Evolutionary conservation across 2,113 vertebrate species (phyloP).

Genomic region (Campylomormyrus tamandua): DNA sequence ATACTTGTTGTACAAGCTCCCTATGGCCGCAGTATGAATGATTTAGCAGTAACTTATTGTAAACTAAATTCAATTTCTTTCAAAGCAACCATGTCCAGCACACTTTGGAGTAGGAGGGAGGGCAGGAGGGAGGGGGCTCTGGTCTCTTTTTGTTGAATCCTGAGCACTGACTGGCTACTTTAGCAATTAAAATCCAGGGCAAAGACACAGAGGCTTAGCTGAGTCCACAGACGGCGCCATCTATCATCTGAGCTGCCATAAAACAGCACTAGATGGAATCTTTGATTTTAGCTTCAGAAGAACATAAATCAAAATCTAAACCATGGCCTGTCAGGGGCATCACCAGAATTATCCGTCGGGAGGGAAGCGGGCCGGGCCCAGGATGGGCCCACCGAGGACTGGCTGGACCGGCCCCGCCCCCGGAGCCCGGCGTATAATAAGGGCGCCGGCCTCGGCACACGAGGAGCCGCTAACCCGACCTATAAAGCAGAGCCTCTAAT

Average conservation of each 20-base stretch:
- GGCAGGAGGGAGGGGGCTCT: conserved; percentile 44
- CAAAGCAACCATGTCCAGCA: conserved; percentile 73
- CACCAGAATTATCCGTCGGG: conserved; percentile 99
- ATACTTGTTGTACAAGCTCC: conserved; percentile 68
- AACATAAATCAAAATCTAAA: conserved; percentile 99
- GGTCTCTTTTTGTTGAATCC: conserved; percentile 74
- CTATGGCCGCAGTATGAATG: conserved; percentile 71
- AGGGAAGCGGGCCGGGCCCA: conserved; percentile 71
- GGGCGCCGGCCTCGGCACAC: neutral
- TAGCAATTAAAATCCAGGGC: conserved; percentile 99
- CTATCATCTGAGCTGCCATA: conserved; percentile 99
- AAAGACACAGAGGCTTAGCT: conserved; percentile 99
- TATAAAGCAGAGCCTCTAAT: conserved; percentile 67
- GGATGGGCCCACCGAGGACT: conserved; percentile 55
- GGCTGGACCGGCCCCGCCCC: conserved; percentile 63
- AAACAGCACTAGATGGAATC: conserved; percentile 99
- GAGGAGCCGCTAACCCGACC: conserved; percentile 71
- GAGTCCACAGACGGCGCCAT: conserved; percentile 97
- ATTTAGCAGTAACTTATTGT: conserved; percentile 81
- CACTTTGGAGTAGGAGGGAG: conserved; percentile 46
- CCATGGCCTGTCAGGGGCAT: conserved; percentile 94
- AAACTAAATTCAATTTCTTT: conserved; percentile 71
- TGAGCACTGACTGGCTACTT: conserved; percentile 99
- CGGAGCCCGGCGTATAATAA: conserved; percentile 57
- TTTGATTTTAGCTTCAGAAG: conserved; percentile 99